Evolutionary conservation across 2,113 vertebrate genomes (phyloP).

Genomic region (Xerus inauris): DNA sequence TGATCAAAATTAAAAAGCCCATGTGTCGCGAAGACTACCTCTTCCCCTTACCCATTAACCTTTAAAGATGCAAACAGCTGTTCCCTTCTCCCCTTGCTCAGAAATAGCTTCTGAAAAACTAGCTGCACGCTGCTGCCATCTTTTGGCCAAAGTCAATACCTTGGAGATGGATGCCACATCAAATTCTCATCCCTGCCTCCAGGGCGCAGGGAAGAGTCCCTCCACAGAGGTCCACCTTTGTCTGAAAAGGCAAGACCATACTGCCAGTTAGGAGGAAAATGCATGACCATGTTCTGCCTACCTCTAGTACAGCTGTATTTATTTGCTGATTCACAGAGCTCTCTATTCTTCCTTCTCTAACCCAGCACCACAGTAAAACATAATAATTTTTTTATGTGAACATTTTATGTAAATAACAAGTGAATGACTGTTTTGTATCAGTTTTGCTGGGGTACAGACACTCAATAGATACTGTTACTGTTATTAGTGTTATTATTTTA

Average conservation of each 20-base stretch:
- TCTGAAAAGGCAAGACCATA: not conserved
- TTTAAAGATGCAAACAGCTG: not conserved
- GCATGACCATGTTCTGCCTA: not conserved
- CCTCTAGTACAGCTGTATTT: not conserved
- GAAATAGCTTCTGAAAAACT: not conserved
- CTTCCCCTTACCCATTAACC: not conserved
- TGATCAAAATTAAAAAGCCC: not conserved
- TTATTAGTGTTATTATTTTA: not conserved
- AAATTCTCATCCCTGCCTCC: not conserved
- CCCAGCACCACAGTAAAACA: not conserved
- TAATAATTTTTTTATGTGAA: not conserved
- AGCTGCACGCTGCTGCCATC: constrained; percentile 84
- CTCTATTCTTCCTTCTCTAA: not conserved
- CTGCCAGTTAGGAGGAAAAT: not conserved
- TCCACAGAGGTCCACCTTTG: not conserved
- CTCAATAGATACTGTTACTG: not conserved
- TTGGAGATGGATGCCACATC: not conserved
- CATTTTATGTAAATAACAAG: not conserved
- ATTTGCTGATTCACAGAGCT: not conserved
- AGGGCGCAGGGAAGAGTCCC: not conserved
- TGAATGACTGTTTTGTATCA: not conserved
- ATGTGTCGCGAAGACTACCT: not conserved
- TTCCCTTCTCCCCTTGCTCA: not conserved
- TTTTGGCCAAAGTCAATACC: constrained; percentile 64
- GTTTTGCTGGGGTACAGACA: not conserved